Conservation (phyloP, 2,797 vertebrate species). For the Trematomus bernacchii region DNA sequence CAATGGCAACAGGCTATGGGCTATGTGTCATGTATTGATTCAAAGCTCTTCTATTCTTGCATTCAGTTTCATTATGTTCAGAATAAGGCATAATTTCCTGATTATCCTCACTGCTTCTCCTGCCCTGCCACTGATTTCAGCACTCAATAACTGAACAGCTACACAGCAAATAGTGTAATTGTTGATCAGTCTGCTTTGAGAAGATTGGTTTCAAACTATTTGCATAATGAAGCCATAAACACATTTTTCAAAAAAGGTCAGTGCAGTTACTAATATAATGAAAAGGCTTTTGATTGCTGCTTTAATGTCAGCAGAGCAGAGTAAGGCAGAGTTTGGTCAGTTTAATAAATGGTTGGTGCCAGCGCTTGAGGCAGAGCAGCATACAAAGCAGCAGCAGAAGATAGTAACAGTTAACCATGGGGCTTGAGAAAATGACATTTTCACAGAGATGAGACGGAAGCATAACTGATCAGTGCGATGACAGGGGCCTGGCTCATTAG, state of each 20-base stretch:
- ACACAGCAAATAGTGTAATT: conserved; percentile 25
- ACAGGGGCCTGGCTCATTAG: conserved; percentile 53
- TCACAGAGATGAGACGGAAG: conserved; percentile 59
- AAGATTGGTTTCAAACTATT: conserved; percentile 44
- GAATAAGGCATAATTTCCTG: conserved; percentile 5
- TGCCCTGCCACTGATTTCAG: conserved; percentile 46
- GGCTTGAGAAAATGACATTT: conserved; percentile 63
- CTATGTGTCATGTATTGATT: not conserved
- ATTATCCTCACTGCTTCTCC: conserved; percentile 11
- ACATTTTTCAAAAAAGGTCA: conserved; percentile 55
- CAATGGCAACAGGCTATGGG: not conserved
- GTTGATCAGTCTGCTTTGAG: conserved; percentile 32
- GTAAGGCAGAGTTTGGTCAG: conserved; percentile 60
- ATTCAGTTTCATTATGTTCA: conserved; percentile 1
- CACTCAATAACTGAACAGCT: conserved; percentile 60
- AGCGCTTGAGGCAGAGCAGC: conserved; percentile 44
- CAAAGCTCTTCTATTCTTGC: not conserved
- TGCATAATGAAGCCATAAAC: conserved; percentile 53
- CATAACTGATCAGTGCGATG: conserved; percentile 32
- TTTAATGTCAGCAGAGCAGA: conserved; percentile 44
- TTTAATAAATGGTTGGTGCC: conserved; percentile 62
- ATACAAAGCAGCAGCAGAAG: conserved; percentile 61
- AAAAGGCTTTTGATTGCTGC: conserved; percentile 56
- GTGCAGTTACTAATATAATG: conserved; percentile 43
- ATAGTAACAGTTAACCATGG: conserved; percentile 38